Evolutionary conservation across 2,797 vertebrate species (phyloP).

Genomic region (Spondyliosoma cantharus): DNA sequence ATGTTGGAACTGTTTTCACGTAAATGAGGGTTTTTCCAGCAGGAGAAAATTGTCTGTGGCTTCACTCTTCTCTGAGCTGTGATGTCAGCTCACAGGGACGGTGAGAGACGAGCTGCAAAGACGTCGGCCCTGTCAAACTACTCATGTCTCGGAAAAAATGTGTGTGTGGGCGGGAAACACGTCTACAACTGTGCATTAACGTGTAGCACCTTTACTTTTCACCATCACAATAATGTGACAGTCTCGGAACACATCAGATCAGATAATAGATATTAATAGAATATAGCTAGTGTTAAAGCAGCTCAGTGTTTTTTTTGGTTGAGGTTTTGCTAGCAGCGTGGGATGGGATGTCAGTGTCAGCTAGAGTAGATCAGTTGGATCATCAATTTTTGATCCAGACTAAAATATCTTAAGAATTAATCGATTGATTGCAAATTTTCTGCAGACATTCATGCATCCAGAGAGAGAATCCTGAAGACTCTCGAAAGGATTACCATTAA

Average conservation of each 20-base stretch:
- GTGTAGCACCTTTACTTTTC: slow-evolving; percentile 30
- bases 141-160: slow-evolving; percentile 13
- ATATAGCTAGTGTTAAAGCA: slow-evolving; percentile 14
- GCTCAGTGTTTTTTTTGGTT: background rate
- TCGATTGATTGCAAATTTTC: background rate
- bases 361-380: background rate
- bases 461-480: background rate
- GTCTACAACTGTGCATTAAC: slow-evolving; percentile 10
- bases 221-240: slow-evolving; percentile 4
- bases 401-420: background rate
- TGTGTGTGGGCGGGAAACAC: slow-evolving; percentile 11
- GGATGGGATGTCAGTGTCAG: too few relatives aligned
- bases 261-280: slow-evolving; percentile 2
- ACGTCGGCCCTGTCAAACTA: slow-evolving; percentile 47
- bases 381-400: background rate
- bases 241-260: background rate
- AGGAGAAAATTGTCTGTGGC: slow-evolving; percentile 33
- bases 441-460: background rate
- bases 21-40: slow-evolving; percentile 37
- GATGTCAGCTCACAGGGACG: slow-evolving; percentile 47
- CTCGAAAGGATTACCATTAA: background rate
- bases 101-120: slow-evolving; percentile 54
- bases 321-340: too few relatives aligned
- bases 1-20: slow-evolving; percentile 12
- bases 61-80: slow-evolving; percentile 38